These are phyloP conservation scores for Prosapia bicincta DNA, from an alignment of 2,888 invertebrate species.

Conservation along the genomic window DNA sequence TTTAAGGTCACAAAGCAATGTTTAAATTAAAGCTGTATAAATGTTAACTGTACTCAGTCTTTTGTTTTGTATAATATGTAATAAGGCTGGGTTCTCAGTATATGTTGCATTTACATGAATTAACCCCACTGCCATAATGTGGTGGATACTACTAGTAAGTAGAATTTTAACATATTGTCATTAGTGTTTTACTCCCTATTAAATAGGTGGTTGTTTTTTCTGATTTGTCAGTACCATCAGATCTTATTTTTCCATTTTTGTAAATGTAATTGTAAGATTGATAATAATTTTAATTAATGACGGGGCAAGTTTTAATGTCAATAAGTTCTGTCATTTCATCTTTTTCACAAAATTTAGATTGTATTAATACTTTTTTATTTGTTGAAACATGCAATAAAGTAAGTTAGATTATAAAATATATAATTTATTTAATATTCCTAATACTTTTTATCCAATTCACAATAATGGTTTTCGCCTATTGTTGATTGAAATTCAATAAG, in stretches of 20 bases:
- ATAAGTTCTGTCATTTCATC: background rate
- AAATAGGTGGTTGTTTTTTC: background rate
- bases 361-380: background rate
- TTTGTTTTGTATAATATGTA: background rate
- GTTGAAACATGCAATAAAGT: background rate
- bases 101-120: background rate
- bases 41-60: background rate
- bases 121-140: background rate
- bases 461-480: no score
- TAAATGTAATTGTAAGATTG: background rate
- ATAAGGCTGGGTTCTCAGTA: background rate
- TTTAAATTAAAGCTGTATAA: background rate
- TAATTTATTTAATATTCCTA: no score
- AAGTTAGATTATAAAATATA: background rate
- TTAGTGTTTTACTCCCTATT: background rate
- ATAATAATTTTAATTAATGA: background rate
- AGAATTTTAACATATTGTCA: background rate
- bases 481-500: no score
- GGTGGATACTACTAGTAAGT: background rate
- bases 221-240: background rate
- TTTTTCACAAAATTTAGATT: background rate
- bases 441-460: no score
- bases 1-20: background rate
- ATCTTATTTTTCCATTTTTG: background rate
- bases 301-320: background rate